Evolutionary conservation across 2,888 invertebrate species (phyloP).

Genomic region (Apamea sordens): DNA sequence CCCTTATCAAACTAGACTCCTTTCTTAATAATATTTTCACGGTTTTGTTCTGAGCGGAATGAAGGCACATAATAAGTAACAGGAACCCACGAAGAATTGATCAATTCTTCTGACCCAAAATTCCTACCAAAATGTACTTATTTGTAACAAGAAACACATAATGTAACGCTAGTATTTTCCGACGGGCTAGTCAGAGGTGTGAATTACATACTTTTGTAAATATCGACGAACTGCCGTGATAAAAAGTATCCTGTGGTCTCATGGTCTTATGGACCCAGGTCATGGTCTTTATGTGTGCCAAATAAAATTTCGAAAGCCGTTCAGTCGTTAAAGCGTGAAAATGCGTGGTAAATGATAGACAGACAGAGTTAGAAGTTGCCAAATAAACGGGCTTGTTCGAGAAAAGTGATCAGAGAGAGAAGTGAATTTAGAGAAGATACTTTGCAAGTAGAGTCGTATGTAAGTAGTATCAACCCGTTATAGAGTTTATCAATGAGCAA

Average conservation of each 20-base stretch:
- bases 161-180: neutral
- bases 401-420: neutral
- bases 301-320: no score
- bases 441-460: neutral
- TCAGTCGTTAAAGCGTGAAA: no score
- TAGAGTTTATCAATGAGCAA: neutral
- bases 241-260: neutral
- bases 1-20: slow-evolving; percentile 49
- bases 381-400: neutral
- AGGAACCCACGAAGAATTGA: slow-evolving; percentile 4
- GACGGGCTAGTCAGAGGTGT: neutral
- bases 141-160: neutral
- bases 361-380: no score
- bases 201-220: neutral
- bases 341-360: no score
- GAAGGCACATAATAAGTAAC: slow-evolving; percentile 34
- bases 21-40: slow-evolving; percentile 50
- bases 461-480: neutral
- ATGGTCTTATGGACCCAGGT: no score
- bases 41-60: slow-evolving; percentile 39
- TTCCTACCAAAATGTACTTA: neutral
- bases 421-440: neutral
- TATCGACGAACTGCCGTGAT: neutral
- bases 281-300: no score
- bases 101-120: neutral